Conservation (phyloP, 2,888 invertebrate genomes). For the Nomada ferruginata region DNA sequence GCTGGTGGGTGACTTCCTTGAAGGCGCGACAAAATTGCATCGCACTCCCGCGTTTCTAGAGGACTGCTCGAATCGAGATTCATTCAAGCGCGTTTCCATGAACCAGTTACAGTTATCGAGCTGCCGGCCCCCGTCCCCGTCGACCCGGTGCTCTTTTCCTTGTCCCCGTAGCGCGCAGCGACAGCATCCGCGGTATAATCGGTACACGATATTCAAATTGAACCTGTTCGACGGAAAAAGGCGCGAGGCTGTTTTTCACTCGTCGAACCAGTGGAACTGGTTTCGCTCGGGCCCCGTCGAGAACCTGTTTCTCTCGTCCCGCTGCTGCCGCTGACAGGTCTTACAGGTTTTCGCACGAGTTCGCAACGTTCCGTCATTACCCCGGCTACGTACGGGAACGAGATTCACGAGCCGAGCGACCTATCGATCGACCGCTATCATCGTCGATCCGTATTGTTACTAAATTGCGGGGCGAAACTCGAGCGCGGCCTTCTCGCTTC, state of each 20-base stretch:
- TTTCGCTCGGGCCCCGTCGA: slow-evolving; percentile 47
- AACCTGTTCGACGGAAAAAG: slow-evolving; percentile 57
- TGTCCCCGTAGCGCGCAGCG: slow-evolving; percentile 16
- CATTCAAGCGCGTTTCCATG: slow-evolving; percentile 50
- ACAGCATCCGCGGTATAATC: slow-evolving; percentile 56
- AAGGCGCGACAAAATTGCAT: slow-evolving; percentile 42
- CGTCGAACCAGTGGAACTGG: slow-evolving; percentile 70
- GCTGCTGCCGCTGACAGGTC: slow-evolving; percentile 52
- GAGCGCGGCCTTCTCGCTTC: not conserved
- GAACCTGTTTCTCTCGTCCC: slow-evolving; percentile 58
- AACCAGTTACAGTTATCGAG: slow-evolving; percentile 51
- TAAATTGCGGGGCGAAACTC: not conserved
- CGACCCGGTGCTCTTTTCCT: not conserved
- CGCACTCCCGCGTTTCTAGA: slow-evolving; percentile 19
- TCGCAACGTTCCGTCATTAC: slow-evolving; percentile 65
- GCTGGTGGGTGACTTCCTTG: slow-evolving; percentile 24
- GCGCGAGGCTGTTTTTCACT: slow-evolving; percentile 64
- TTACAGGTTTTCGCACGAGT: slow-evolving; percentile 64
- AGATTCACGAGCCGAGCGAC: slow-evolving; percentile 16
- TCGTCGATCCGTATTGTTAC: not conserved
- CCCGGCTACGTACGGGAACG: slow-evolving; percentile 35
- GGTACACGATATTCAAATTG: slow-evolving; percentile 61
- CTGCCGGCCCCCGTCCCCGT: not conserved
- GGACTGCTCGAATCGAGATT: slow-evolving; percentile 37
- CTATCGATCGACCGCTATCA: slow-evolving; percentile 23